These are phyloP conservation scores for Aspidiotus destructor DNA, from an alignment of 2,888 invertebrate species.

Conservation along the genomic window DNA sequence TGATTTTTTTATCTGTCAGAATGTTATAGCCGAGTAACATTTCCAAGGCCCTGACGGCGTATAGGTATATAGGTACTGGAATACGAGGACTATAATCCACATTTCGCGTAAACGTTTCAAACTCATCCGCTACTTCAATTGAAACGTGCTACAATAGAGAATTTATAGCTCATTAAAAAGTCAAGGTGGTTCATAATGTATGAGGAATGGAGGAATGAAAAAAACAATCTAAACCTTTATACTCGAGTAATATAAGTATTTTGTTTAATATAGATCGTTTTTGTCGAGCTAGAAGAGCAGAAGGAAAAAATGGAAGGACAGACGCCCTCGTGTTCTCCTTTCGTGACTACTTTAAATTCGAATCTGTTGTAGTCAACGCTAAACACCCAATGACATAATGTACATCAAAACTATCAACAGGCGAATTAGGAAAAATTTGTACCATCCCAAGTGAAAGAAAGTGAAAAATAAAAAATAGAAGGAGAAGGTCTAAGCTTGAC, in stretches of 20 bases:
- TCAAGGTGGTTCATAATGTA: not conserved
- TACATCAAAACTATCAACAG: too few species aligned
- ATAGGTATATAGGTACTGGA: too few species aligned
- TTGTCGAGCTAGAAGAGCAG: too few species aligned
- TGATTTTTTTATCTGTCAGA: too few species aligned
- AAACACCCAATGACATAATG: too few species aligned
- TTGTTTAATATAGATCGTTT: too few species aligned
- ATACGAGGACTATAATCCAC: not conserved
- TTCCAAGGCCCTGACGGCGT: too few species aligned
- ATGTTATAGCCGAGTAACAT: too few species aligned
- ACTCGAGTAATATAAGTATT: not conserved
- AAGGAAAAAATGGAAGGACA: too few species aligned
- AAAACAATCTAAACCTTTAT: not conserved
- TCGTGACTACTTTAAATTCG: too few species aligned
- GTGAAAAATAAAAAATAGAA: not conserved
- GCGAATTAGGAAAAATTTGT: not conserved
- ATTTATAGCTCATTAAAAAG: slow-evolving; percentile 1
- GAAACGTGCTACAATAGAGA: slow-evolving; percentile 4
- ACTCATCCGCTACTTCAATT: slow-evolving; percentile 4
- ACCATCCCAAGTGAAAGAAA: not conserved
- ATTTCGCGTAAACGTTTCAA: not conserved
- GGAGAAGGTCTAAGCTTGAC: not conserved
- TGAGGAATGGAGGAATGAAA: not conserved
- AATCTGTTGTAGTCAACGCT: too few species aligned
- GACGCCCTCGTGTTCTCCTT: too few species aligned